phyloP scores from a whole-genome alignment of 2,797 vertebrate genomes.

The Otolemur crassicaudatus region DNA sequence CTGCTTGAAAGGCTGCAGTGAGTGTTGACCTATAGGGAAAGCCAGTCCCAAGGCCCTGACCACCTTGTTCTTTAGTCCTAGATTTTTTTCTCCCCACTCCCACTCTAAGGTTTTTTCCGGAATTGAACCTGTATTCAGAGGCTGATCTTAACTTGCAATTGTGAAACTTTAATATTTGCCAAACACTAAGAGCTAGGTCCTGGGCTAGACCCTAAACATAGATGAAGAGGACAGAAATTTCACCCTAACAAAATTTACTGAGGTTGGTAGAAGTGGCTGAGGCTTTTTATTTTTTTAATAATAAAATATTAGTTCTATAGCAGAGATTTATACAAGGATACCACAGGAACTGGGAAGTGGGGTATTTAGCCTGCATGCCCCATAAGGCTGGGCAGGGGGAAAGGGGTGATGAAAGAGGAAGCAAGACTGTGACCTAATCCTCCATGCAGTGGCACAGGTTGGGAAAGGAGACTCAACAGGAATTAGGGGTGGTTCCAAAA shows the following conservation, averaged over 20 bases:
- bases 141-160: slow-evolving; percentile 22
- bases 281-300: background rate
- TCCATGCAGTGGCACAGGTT: background rate
- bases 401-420: background rate
- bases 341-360: slow-evolving; percentile 58
- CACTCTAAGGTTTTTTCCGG: background rate
- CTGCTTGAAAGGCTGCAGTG: background rate
- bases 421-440: background rate
- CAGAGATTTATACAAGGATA: slow-evolving; percentile 53
- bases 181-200: background rate
- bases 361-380: slow-evolving; percentile 37
- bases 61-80: background rate
- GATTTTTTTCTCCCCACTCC: background rate
- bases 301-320: slow-evolving; percentile 44
- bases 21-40: background rate
- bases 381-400: slow-evolving; percentile 47
- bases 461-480: slow-evolving; percentile 12
- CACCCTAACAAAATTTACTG: slow-evolving; percentile 18
- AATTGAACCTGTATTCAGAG: background rate
- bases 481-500: background rate
- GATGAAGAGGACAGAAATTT: background rate
- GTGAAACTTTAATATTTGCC: slow-evolving; percentile 30
- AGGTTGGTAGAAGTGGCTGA: background rate
- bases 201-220: background rate
- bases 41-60: background rate